Base-by-base conservation (phyloP, 2,888 invertebrate genomes). In the Oxycera nigricornis region DNA sequence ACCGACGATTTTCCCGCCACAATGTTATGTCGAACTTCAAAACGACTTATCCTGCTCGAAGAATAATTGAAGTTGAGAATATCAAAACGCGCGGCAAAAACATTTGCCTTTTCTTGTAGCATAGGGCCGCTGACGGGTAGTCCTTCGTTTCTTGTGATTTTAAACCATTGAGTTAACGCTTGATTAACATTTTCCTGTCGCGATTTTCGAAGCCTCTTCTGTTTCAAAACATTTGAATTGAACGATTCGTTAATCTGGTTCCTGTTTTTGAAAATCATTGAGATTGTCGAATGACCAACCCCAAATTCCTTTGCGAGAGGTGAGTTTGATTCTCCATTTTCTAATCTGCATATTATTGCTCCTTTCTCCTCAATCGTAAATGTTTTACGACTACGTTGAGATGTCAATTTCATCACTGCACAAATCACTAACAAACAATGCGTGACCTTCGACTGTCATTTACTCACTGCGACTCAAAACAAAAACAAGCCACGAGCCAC, bases 401-500 rank as follows among this genome's bases (percentile, higher is more conserved):
- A 46, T 3, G 46, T 7, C 46, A 46, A 2, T 46, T 46, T 11
- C n/a, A n/a, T n/a, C n/a, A n/a, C 6, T 11, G 35, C 35, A 35
- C 35, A 35, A 35, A 35, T 35, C 35, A 35, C 11, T 17, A 50
- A 50, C 39, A n/a, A n/a, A n/a, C n/a, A n/a, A n/a, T n/a, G n/a
- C n/a, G n/a, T n/a, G n/a, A n/a, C n/a, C n/a, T n/a, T n/a, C n/a
- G n/a, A 50, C 20, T 50, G n/a, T 9, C 55, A 55, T 17, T 24
- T 55, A 11, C 11, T 55, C 11, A 52, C 22, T 55, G 22, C 11
- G 2, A 22, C 20, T 55, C 52, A 14, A 22, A 22, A 55, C 24
- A 11, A 55, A 73, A 73, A 73, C 55, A 24, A 11, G 52, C 55
- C 14, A 35, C 11, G 11, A 6, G 35, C 35, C 20, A 31, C n/a